These are phyloP conservation scores for Charanyca ferruginea DNA, from an alignment of 2,888 invertebrate genomes.

Conservation along the genomic window DNA sequence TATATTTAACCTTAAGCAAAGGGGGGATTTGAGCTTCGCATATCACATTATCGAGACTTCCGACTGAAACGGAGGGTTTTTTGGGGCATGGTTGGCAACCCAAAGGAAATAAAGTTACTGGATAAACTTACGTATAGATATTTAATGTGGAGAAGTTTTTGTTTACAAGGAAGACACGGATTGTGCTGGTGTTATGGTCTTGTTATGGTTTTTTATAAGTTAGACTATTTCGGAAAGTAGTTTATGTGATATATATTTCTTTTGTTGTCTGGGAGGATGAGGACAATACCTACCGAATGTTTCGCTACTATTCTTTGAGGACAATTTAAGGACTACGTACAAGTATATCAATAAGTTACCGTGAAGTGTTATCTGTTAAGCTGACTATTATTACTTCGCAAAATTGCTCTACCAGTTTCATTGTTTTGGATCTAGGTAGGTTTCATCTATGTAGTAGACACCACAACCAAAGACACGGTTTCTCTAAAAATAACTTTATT, in stretches of 20 bases:
- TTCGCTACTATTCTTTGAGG: constrained; percentile 21
- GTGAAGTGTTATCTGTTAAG: no score
- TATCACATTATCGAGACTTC: constrained; percentile 74
- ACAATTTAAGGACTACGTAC: no score
- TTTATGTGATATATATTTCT: constrained; percentile 45
- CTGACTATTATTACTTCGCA: no score
- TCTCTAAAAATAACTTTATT: no score
- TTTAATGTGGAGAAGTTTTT: constrained; percentile 64
- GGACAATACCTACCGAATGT: constrained; percentile 20
- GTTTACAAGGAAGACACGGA: constrained; percentile 57
- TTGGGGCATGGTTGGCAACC: constrained; percentile 53
- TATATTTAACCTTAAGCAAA: constrained; percentile 61
- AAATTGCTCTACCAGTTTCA: neutral
- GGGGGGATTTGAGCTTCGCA: constrained; percentile 66
- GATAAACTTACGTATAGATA: constrained; percentile 60
- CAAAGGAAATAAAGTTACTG: constrained; percentile 61
- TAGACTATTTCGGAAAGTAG: constrained; percentile 39
- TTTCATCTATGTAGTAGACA: neutral
- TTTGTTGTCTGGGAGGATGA: constrained; percentile 22
- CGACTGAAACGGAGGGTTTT: constrained; percentile 56
- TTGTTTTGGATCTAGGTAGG: neutral
- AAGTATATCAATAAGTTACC: no score
- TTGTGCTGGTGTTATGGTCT: constrained; percentile 50
- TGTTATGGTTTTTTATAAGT: constrained; percentile 53
- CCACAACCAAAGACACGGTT: no score